Base-by-base conservation (phyloP, 2,113 vertebrate species). In the Otocyon megalotis region DNA sequence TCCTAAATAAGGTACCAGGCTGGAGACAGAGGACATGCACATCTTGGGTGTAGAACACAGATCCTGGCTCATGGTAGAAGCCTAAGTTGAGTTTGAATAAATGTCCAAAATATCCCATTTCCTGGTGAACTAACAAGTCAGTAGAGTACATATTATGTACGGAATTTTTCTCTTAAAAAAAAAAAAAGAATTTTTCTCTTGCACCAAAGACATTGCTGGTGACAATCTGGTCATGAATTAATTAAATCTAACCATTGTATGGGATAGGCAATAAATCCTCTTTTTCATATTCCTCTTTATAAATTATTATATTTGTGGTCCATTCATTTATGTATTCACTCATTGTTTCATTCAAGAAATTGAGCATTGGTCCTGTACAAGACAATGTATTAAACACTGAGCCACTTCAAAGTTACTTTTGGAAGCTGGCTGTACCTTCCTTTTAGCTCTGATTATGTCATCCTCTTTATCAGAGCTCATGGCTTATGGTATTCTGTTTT, bases 131-230 rank as follows among this genome's bases (percentile, higher is more conserved):
- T 0, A 4, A 74, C 6, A 76, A 83, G 7, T 71, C 30, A 63
- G n/a, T 82, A 90, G 35, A 86, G 37, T 62, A 32, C 3, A 69
- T 11, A 76, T 63, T 74, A 32, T 67, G 24, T 30, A 71, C 62
- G 76, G 65, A 76, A 56, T 82, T 88, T 97, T 93, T 90, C 85
- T 87, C 54, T 90, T 77, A n/a, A n/a, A n/a, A n/a, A n/a, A n/a
- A n/a, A n/a, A n/a, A n/a, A n/a, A n/a, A 81, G 65, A 76, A 56
- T 82, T 88, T 97, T 93, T 90, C 85, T 87, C 54, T 90, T 77
- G 48, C 6, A 19, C 62, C 77, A 48, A 20, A 83, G 60, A 89
- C 56, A 17, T 62, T 90, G 60, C 60, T 90, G 62, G 7, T 62
- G 53, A 65, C 16, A 88, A 8, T 69, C 80, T 85, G 56, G 11